Evolutionary conservation across 2,888 invertebrate species (phyloP), one percentile per base, ranked within the genome.

Genomic region (Cryptocheilus praepositus): DNA sequence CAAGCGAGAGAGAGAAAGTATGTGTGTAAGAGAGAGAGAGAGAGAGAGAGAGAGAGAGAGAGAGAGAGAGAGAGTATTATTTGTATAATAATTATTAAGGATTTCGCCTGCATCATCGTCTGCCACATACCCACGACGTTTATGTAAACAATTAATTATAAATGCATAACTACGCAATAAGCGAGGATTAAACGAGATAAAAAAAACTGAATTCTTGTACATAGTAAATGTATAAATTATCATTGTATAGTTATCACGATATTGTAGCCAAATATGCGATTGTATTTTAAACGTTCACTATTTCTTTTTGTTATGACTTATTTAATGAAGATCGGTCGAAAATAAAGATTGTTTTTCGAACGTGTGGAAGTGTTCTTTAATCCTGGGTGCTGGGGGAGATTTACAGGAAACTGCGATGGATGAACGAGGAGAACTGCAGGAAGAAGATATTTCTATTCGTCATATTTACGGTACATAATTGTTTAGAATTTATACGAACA

Each of bases 221-320:
- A 82, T 83, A 82, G 70, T 81, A 70, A 77, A 61, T 78, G 76
- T 82, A 79, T 78, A 71, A 73, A 73, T 70, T 54, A 68, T 75
- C 66, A 70, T 46, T 71, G 71, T 77, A 73, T 73, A 77, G 73
- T 66, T 57, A 68, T 74, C 66, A 64, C 54, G 61, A 61, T 64
- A 63, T 64, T 66, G 70, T 76, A 69, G 71, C 57, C 67, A 68
- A 74, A 62, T 66, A 61, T 73, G 69, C 74, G 69, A 71, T 75
- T 82, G 79, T 82, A 81, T 77, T 81, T 80, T 77, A 75, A 79
- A 79, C 80, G 82, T 81, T 74, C 75, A 77, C 68, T 67, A 64
- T 76, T 79, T 77, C 70, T 73, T 82, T 83, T 80, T 82, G 73
- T 82, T 79, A 80, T 77, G 54, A 77, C 62, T 79, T 70, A 73